These are phyloP conservation scores for Cataglyphis cursor DNA, from an alignment of 2,888 invertebrate genomes.

Conservation along the genomic window DNA sequence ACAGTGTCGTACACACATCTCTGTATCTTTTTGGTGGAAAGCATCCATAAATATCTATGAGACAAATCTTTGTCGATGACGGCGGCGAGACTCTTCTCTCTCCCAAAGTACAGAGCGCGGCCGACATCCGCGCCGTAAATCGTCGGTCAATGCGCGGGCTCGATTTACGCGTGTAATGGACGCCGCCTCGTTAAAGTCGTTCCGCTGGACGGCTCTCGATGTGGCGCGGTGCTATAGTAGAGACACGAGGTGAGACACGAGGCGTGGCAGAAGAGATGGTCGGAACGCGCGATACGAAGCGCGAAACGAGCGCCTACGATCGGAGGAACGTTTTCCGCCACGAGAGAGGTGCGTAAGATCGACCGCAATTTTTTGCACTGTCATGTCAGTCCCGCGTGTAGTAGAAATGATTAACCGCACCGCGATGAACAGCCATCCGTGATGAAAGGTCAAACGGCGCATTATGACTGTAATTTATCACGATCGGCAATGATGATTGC, in stretches of 20 bases:
- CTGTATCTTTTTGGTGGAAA: too few species aligned
- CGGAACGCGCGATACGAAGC: constrained; percentile 28
- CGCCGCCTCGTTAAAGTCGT: constrained; percentile 53
- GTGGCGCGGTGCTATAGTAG: constrained; percentile 16
- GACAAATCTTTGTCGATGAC: constrained; percentile 22
- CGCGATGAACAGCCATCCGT: constrained; percentile 46
- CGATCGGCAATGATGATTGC: constrained; percentile 38
- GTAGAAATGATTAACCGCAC: constrained; percentile 35
- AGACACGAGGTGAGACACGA: constrained; percentile 30
- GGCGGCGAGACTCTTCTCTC: constrained; percentile 19
- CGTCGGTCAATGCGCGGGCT: constrained; percentile 43
- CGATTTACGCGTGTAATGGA: constrained; percentile 52
- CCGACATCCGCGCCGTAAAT: constrained; percentile 41
- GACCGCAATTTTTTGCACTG: constrained; percentile 5
- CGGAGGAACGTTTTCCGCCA: constrained; percentile 6
- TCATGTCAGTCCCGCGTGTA: not conserved
- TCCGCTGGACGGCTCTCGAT: constrained; percentile 39
- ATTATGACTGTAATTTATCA: constrained; percentile 39
- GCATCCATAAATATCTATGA: not conserved
- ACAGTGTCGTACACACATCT: too few species aligned
- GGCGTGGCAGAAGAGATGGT: constrained; percentile 42
- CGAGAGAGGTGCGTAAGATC: constrained; percentile 16
- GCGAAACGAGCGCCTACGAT: constrained; percentile 18
- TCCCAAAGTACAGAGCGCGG: not conserved
- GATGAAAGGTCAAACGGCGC: constrained; percentile 43